Conservation (phyloP, 2,797 vertebrate genomes). For the Neostethus bicornis region DNA sequence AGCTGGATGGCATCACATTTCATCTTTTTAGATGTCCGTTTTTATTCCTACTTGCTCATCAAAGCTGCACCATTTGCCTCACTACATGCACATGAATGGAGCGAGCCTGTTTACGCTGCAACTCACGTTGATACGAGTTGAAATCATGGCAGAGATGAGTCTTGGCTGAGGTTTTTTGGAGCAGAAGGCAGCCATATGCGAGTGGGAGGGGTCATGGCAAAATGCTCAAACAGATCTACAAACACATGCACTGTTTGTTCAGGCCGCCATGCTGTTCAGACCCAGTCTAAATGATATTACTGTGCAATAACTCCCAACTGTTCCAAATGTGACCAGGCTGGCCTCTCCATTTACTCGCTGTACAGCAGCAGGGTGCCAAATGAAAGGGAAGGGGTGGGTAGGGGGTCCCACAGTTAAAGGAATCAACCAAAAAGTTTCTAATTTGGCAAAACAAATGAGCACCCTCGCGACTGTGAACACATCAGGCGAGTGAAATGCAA, state of each 20-base stretch:
- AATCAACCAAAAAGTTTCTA: slow-evolving; percentile 17
- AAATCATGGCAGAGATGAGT: slow-evolving; percentile 15
- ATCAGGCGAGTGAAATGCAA: slow-evolving; percentile 51
- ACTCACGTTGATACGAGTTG: slow-evolving; percentile 18
- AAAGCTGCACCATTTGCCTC: background rate
- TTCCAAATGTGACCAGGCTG: slow-evolving; percentile 26
- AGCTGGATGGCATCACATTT: background rate
- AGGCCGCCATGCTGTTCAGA: slow-evolving; percentile 35
- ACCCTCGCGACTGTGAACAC: slow-evolving; percentile 26
- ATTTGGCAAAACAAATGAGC: slow-evolving; percentile 64
- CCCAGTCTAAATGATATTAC: slow-evolving; percentile 39
- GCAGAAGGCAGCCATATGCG: slow-evolving; percentile 65
- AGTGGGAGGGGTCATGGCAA: slow-evolving; percentile 44
- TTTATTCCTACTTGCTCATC: slow-evolving; percentile 15
- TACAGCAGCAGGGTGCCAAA: slow-evolving; percentile 22
- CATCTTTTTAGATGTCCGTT: background rate
- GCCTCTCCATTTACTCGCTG: slow-evolving; percentile 1
- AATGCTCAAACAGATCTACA: slow-evolving; percentile 27
- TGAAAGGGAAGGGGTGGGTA: background rate
- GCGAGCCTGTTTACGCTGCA: slow-evolving; percentile 16
- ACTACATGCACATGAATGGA: slow-evolving; percentile 8
- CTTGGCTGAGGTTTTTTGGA: slow-evolving; percentile 35
- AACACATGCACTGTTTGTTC: slow-evolving; percentile 25
- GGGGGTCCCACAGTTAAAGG: slow-evolving; percentile 12
- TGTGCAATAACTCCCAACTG: slow-evolving; percentile 34